Percentiles rank a stretch among this genome's conserved stretches.
Conservation (phyloP, 2,797 vertebrate genomes). For the Hemitrygon akajei region DNA sequence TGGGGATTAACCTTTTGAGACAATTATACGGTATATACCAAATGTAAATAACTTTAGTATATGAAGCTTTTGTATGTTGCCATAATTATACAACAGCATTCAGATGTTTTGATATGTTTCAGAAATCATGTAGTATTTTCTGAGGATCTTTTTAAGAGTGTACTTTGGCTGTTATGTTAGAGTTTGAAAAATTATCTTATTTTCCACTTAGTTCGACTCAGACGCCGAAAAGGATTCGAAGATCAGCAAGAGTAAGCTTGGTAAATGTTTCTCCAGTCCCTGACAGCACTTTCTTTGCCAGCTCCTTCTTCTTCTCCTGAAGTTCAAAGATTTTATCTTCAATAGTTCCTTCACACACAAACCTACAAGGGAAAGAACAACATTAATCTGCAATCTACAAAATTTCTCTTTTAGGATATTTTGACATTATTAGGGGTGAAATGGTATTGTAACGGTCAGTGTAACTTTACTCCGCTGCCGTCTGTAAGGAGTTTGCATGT, state of each 20-base stretch:
- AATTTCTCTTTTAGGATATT: too few relatives aligned
- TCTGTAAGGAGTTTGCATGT: too few relatives aligned
- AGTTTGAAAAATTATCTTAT: background rate
- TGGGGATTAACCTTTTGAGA: too few relatives aligned
- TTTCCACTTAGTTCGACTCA: constrained; percentile 41
- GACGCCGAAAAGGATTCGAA: constrained; percentile 74
- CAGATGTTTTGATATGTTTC: background rate
- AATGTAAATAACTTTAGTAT: background rate
- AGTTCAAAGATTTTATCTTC: constrained; percentile 86
- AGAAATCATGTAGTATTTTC: background rate
- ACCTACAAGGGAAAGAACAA: constrained; percentile 58
- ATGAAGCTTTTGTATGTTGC: background rate
- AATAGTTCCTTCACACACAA: constrained; percentile 82
- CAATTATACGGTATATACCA: background rate
- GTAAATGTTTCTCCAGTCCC: constrained; percentile 67
- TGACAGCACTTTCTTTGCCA: constrained; percentile 81
- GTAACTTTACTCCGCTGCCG: too few relatives aligned
- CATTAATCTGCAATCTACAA: too few relatives aligned
- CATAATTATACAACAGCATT: background rate
- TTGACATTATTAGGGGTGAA: too few relatives aligned
- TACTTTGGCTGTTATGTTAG: background rate
- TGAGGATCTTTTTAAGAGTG: background rate
- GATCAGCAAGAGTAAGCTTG: constrained; percentile 81
- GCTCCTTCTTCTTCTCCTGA: constrained; percentile 80
- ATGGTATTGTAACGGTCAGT: too few relatives aligned